Conservation (phyloP, 2,888 invertebrate species). For the Caenorhabditis doughertyi region DNA sequence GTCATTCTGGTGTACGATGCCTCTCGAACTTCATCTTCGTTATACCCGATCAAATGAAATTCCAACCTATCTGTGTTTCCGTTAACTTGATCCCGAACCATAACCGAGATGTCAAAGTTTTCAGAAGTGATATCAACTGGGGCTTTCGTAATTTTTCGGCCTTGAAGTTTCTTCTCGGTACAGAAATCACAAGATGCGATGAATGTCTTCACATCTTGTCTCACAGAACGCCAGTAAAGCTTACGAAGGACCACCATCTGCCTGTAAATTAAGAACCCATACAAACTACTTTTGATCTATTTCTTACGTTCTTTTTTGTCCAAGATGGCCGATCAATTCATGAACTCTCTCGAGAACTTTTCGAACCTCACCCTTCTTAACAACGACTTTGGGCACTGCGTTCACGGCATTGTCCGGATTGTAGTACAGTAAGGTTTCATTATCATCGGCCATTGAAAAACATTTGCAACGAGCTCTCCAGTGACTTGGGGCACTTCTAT, state of each 20-base stretch:
- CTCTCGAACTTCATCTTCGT: slow-evolving; percentile 71
- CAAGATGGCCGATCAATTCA: slow-evolving; percentile 74
- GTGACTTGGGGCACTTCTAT: slow-evolving; percentile 73
- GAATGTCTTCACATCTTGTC: slow-evolving; percentile 71
- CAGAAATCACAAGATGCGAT: slow-evolving; percentile 72
- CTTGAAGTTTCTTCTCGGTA: slow-evolving; percentile 70
- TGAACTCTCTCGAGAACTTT: slow-evolving; percentile 72
- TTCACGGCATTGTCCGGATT: slow-evolving; percentile 56
- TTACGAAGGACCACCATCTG: slow-evolving; percentile 72
- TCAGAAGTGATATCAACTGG: slow-evolving; percentile 74
- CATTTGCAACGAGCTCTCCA: slow-evolving; percentile 73
- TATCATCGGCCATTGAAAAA: slow-evolving; percentile 70
- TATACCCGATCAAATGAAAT: slow-evolving; percentile 62
- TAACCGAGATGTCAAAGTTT: slow-evolving; percentile 67
- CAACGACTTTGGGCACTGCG: slow-evolving; percentile 68
- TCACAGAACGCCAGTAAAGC: slow-evolving; percentile 74
- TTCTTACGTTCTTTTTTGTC: slow-evolving; percentile 74
- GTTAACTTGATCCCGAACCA: slow-evolving; percentile 19
- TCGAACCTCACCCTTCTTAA: slow-evolving; percentile 74
- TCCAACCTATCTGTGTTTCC: slow-evolving; percentile 51
- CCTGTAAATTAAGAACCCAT: slow-evolving; percentile 52
- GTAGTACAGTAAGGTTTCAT: slow-evolving; percentile 69
- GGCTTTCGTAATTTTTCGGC: slow-evolving; percentile 73
- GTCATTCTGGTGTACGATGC: slow-evolving; percentile 71
- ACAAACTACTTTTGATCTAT: background rate